Base-by-base conservation (phyloP, 2,797 vertebrate genomes). In the Nannoperca australis region DNA sequence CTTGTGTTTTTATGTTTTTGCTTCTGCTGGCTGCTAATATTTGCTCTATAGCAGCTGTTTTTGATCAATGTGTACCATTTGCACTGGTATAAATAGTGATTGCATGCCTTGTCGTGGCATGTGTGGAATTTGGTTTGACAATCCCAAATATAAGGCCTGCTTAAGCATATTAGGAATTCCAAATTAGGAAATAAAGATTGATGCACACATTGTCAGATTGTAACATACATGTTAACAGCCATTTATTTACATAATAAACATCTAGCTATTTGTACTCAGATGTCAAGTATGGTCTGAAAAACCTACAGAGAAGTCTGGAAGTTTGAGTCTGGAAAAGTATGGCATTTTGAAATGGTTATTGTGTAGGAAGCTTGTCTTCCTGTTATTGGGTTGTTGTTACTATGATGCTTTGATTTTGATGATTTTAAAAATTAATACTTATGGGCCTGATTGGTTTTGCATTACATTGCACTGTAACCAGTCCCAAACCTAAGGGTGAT, bases 1-100 rank as follows among this genome's bases (percentile, higher is more conserved):
- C 27, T 24, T 14, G 5, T 70, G 40, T 58, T 58, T 67, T 70
- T 53, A 14, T 34, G 54, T 15, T 44, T 58, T 22, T 58, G 34
- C 30, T 18, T 40, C 30, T 62, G 55, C 64, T 22, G 54, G 27
- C 56, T 50, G 38, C 24, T 18, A 24, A n/a, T 60, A 17, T 60
- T 22, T 54, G 4, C 34, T 44, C n/a, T 15, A 0, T 7, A 6
- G 20, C 56, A 10, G 49, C 51, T 24, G 38, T 30, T 44, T 40
- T 0, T 0, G 12, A 36, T 59, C 7, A 9, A 3, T 36, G 22
- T 55, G 12, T 18, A 49, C 14, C 8, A 2, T 53, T 45, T 65
- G 8, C 30, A 22, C 5, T 13, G 5, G 44, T 30, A 5, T 17
- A 9, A 14, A 51, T 20, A 8, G 32, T 22, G 42, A 12, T 40